Conservation (phyloP, 2,797 vertebrate genomes). For the Moxostoma hubbsi region DNA sequence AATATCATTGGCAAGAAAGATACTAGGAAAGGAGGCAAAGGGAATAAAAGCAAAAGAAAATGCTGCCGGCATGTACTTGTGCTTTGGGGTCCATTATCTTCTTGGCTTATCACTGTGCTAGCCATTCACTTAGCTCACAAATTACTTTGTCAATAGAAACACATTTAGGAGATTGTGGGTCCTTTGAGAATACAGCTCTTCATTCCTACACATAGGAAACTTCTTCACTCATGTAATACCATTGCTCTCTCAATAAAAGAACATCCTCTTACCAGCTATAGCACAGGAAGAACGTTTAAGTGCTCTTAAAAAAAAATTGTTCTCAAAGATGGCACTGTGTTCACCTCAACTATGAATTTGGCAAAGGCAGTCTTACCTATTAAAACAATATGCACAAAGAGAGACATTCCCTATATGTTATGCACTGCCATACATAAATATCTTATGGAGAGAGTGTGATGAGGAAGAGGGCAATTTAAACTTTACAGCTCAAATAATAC, state of each 20-base stretch:
- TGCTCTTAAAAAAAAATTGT: conserved; percentile 32
- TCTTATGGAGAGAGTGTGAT: not conserved
- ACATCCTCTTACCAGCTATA: conserved; percentile 27
- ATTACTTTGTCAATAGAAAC: conserved; percentile 40
- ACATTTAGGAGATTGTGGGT: conserved; percentile 41
- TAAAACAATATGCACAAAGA: not conserved
- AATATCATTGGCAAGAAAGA: conserved; percentile 15
- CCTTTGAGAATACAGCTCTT: conserved; percentile 20
- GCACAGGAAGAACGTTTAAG: conserved; percentile 45
- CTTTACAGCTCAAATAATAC: too few relatives aligned
- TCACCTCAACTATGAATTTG: conserved; percentile 32
- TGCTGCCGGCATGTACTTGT: not conserved
- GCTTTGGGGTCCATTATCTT: conserved; percentile 42
- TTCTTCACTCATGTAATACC: conserved; percentile 20
- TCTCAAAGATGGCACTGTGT: conserved; percentile 22
- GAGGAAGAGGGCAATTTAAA: too few relatives aligned
- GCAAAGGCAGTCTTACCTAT: conserved; percentile 1
- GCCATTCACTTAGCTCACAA: conserved; percentile 44
- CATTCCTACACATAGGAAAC: not conserved
- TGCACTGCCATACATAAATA: conserved; percentile 1
- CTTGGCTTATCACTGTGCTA: conserved; percentile 22
- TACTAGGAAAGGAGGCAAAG: conserved; percentile 1
- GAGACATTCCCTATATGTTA: not conserved
- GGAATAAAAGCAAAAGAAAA: not conserved
- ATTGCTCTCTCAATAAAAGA: conserved; percentile 25